phyloP scores from a whole-genome alignment of 2,797 vertebrate genomes.

The Adrianichthys oophorus region DNA sequence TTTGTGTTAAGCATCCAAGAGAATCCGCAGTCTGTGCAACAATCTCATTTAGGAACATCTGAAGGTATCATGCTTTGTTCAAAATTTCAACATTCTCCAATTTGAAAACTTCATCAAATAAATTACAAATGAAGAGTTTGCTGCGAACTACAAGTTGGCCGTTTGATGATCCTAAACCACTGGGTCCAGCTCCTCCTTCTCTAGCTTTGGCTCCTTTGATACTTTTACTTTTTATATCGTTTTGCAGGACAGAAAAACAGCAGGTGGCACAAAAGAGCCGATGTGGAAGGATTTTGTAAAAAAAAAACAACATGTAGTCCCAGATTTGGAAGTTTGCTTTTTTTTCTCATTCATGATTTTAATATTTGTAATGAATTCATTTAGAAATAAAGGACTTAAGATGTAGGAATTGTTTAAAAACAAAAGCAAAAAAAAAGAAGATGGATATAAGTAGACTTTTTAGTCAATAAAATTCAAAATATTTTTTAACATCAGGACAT shows the following conservation, averaged over 20 bases:
- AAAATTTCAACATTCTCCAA: too few species aligned
- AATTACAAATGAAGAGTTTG: constrained; percentile 44
- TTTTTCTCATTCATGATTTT: neutral
- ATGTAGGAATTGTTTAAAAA: too few species aligned
- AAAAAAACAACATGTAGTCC: constrained; percentile 6
- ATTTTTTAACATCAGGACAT: too few species aligned
- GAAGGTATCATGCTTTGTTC: too few species aligned
- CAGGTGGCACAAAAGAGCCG: constrained; percentile 62
- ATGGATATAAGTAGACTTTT: too few species aligned
- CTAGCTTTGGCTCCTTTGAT: constrained; percentile 4
- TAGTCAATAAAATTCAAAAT: too few species aligned
- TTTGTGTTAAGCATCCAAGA: too few species aligned
- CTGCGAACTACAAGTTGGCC: constrained; percentile 25
- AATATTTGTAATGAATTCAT: neutral
- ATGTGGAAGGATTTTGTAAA: constrained; percentile 20
- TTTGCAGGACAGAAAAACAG: constrained; percentile 38
- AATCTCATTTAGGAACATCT: too few species aligned
- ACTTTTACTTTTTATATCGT: neutral
- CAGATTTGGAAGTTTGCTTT: neutral
- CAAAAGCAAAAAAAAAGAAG: too few species aligned
- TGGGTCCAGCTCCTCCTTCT: constrained; percentile 4
- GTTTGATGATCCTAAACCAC: constrained; percentile 20
- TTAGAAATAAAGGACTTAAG: neutral
- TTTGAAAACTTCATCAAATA: constrained; percentile 50
- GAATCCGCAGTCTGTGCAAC: too few species aligned